These are phyloP conservation scores for Noctua janthina DNA, from an alignment of 2,888 invertebrate species.

Conservation along the genomic window DNA sequence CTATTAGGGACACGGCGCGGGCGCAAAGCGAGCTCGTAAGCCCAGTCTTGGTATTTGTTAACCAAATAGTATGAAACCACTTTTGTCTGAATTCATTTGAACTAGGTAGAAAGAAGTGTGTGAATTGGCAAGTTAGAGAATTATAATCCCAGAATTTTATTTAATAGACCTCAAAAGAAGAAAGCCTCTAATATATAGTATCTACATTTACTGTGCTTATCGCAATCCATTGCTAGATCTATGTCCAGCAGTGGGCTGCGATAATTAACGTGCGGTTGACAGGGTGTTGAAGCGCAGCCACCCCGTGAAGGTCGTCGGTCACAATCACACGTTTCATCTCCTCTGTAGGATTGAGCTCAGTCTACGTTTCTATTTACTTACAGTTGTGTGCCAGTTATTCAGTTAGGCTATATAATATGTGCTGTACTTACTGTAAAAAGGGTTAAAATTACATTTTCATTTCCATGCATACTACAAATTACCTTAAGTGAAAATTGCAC, in stretches of 20 bases:
- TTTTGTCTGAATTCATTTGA: neutral
- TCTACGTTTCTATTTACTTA: neutral
- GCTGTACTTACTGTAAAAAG: too few species aligned
- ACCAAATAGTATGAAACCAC: neutral
- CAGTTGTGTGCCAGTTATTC: too few species aligned
- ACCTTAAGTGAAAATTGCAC: neutral
- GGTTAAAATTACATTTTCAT: too few species aligned
- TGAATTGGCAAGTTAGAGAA: neutral
- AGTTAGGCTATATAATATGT: too few species aligned
- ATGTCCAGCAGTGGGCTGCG: neutral
- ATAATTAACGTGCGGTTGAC: neutral
- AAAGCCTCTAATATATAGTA: neutral
- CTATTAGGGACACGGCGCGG: conserved; percentile 15
- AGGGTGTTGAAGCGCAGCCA: neutral
- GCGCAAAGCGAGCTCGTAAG: neutral
- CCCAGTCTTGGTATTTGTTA: neutral
- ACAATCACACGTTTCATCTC: neutral
- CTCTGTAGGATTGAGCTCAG: neutral
- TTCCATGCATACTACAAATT: too few species aligned
- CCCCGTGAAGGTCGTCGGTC: too few species aligned
- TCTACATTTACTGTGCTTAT: neutral
- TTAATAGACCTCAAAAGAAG: neutral
- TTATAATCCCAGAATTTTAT: neutral
- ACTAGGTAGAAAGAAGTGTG: neutral
- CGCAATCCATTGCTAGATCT: neutral